These are phyloP conservation scores for Mus spicilegus DNA, from an alignment of 2,113 vertebrate species.

Conservation along the genomic window DNA sequence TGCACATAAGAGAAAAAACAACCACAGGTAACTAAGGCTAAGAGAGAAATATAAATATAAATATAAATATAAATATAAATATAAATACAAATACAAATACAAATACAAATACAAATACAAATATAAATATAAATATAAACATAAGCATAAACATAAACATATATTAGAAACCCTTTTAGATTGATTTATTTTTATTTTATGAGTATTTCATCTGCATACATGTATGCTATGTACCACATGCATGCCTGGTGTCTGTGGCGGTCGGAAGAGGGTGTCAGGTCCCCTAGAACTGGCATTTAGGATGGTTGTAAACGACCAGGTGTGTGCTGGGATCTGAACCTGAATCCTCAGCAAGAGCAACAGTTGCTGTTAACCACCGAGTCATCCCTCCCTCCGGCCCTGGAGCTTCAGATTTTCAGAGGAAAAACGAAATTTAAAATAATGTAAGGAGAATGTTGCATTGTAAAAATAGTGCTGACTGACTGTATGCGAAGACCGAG, in stretches of 20 bases:
- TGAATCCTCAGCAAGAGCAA: background rate
- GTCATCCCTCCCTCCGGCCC: background rate
- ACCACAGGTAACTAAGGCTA: background rate
- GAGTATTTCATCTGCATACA: background rate
- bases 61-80: too few species aligned
- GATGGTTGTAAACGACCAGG: background rate
- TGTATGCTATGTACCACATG: background rate
- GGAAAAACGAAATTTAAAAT: slow-evolving; percentile 66
- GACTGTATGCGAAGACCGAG: slow-evolving; percentile 75
- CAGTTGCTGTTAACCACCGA: background rate
- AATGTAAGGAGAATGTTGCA: background rate
- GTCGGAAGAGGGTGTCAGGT: background rate
- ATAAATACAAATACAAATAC: too few species aligned
- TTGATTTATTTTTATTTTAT: background rate
- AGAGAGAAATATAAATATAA: background rate
- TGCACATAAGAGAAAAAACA: background rate
- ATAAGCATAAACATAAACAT: too few species aligned
- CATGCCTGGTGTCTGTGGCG: background rate
- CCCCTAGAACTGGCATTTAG: background rate
- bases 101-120: too few species aligned
- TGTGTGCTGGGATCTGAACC: background rate
- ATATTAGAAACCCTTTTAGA: too few species aligned
- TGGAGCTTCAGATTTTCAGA: slow-evolving; percentile 61
- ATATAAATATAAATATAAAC: too few species aligned
- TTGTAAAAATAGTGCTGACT: slow-evolving; percentile 52